Base-by-base conservation (phyloP, 37 sponge, comb jelly and placozoan species). In the Agelas oroides region DNA sequence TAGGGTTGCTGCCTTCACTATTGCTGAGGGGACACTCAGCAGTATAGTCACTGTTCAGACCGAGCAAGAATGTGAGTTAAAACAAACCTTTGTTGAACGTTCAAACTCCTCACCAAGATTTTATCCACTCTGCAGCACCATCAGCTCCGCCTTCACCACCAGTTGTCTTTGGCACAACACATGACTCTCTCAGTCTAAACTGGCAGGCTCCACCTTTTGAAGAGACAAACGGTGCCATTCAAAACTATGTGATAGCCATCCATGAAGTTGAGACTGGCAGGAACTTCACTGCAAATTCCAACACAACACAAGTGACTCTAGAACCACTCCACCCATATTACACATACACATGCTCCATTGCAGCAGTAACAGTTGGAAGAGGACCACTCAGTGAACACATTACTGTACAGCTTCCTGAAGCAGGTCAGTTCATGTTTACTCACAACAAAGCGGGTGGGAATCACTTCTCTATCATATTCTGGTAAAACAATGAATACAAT, bases 281-380 rank as follows among this genome's bases (percentile, higher is more conserved):
- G 1, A 40, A 17, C 28, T 36, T 18, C n/a, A 35, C 23, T 12
- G 32, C 14, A 5, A n/a, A 39, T 2, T 21, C 64, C 13, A 25
- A 33, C 53, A 75, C 30, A 20, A 76, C 68, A 20, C 23, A n/a
- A 23, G 41, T 71, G 15, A 81, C 61, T 60, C 13, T 77, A 0
- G 21, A 17, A 53, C 28, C 54, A 8, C 63, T 86, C 32, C 86
- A 78, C 41, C 86, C 86, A 32, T 86, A 33, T 72, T 78, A 86
- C 46, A 59, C 23, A 20, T 86, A 86, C 54, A n/a, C 46, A 16
- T 72, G 57, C 21, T 70, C 30, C 1, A 53, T 86, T 41, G 79
- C 86, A 59, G 86, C 86, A 16, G 64, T 58, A 41, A 30, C 54
- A 18, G 58, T 25, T 41, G 84, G 84, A 66, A 65, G 23, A 6